Evolutionary conservation across 2,888 invertebrate genomes (phyloP).

Genomic region (Leptinotarsa rubiginosa): DNA sequence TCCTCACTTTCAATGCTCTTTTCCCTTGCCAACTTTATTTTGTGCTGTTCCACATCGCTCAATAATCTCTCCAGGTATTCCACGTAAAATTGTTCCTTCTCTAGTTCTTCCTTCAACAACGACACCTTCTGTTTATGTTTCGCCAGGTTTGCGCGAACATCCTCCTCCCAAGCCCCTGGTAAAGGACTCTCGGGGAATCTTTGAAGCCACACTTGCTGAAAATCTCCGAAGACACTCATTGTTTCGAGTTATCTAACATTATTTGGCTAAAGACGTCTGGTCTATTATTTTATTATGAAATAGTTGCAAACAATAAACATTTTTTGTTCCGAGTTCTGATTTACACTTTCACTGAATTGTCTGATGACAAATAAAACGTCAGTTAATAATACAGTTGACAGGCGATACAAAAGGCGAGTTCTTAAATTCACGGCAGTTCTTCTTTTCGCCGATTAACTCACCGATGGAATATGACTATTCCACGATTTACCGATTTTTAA

Average conservation of each 20-base stretch:
- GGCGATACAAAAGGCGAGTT: background rate
- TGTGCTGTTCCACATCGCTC: slow-evolving; percentile 87
- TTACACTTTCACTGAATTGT: slow-evolving; percentile 13
- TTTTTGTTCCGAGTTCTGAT: slow-evolving; percentile 27
- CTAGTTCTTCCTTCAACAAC: slow-evolving; percentile 84
- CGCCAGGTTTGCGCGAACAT: slow-evolving; percentile 89
- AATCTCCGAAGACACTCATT: slow-evolving; percentile 92
- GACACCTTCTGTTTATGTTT: slow-evolving; percentile 90
- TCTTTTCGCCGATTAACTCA: too few relatives aligned
- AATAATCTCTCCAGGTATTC: slow-evolving; percentile 88
- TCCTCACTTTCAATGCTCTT: slow-evolving; percentile 48
- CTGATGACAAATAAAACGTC: slow-evolving; percentile 11
- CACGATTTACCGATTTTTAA: too few relatives aligned
- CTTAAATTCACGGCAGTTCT: too few relatives aligned
- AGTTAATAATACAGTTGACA: background rate
- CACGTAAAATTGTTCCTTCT: slow-evolving; percentile 91
- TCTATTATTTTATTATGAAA: slow-evolving; percentile 36
- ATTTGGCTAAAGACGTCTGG: slow-evolving; percentile 32
- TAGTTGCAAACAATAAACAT: slow-evolving; percentile 46
- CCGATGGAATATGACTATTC: too few relatives aligned
- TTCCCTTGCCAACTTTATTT: slow-evolving; percentile 69
- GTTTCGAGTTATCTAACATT: slow-evolving; percentile 44
- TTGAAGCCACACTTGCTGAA: slow-evolving; percentile 92
- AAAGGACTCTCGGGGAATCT: slow-evolving; percentile 90
- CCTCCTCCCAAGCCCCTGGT: slow-evolving; percentile 93